Evolutionary conservation across 2,113 vertebrate species (phyloP), one percentile per base, ranked within the genome.

Genomic region (Thinocorus orbignyianus): DNA sequence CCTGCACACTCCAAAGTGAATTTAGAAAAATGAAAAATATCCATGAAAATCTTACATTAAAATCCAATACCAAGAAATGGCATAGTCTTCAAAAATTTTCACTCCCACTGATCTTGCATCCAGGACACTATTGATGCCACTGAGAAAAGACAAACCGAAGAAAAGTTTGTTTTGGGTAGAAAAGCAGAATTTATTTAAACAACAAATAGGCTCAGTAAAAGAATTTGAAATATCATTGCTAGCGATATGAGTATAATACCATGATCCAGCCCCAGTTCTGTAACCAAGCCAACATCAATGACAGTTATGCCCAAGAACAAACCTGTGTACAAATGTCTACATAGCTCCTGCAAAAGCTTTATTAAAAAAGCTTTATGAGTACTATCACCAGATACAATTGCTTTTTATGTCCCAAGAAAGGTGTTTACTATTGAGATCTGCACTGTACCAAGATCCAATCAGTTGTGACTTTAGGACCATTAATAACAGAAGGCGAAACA

Each of bases 51-150:
- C 99, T 99, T 98, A 99, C 99, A 98, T 97, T 92, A 99, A 97
- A 94, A 99, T 99, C 99, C 99, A 99, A 91, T 98, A 98, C 99
- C 99, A 99, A 72, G 99, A 99, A 85, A 98, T 99, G 82, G 98
- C 98, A 92, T 99, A 99, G 96, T 99, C 99, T 97, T 99, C 99
- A 98, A 99, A 99, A 94, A 99, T 98, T 98, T 98, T 99, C 86
- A 98, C 90, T 92, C 98, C 98, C 84, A 99, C 71, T 93, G 99
- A 97, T 97, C 98, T 99, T 96, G 98, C 98, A 86, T 98, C 98
- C 81, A 99, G 98, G 76, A 99, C 97, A 91, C 95, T 98, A 97
- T 98, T 98, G 91, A 99, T 97, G 73, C 98, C 98, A 37, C 99
- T 97, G 86, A 97, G 92, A 93, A 92, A 94, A 81, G 41, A 88